Percentiles rank a stretch among this genome's conserved stretches.
Conservation (phyloP, 2,888 invertebrate species). For the Bimastos eiseni region DNA sequence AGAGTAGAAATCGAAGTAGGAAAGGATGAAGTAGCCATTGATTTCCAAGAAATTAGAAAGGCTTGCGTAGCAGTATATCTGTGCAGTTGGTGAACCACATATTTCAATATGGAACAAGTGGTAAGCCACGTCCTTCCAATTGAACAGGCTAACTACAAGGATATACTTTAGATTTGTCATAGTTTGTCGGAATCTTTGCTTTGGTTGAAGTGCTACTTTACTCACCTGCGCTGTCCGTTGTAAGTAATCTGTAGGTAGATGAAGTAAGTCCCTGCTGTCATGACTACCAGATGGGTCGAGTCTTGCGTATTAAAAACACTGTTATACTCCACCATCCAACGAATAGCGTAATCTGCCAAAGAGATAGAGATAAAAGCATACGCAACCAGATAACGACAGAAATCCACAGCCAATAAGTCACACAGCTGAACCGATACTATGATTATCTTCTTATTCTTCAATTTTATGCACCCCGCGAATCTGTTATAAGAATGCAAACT, state of each 20-base stretch:
- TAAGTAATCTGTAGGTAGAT: slow-evolving; percentile 9
- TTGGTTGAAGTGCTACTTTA: neutral
- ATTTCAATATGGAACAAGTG: too few species aligned
- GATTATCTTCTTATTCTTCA: neutral
- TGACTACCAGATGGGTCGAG: neutral
- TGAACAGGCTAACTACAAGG: too few species aligned
- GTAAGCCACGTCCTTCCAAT: too few species aligned
- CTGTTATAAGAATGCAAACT: too few species aligned
- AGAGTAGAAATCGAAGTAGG: neutral
- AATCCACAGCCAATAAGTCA: neutral
- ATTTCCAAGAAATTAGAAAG: too few species aligned
- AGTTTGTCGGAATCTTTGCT: too few species aligned
- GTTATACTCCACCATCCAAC: neutral
- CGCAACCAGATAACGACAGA: neutral
- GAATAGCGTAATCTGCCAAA: neutral
- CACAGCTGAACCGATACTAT: neutral
- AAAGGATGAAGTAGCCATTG: too few species aligned
- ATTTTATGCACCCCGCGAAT: too few species aligned
- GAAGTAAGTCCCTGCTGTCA: neutral
- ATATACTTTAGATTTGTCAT: too few species aligned
- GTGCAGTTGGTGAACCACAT: too few species aligned
- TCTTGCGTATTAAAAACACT: neutral
- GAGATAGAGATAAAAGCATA: neutral
- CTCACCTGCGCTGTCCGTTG: neutral
- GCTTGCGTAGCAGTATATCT: too few species aligned